Evolutionary conservation across 2,113 vertebrate genomes (phyloP).

Genomic region (Mugil cephalus): DNA sequence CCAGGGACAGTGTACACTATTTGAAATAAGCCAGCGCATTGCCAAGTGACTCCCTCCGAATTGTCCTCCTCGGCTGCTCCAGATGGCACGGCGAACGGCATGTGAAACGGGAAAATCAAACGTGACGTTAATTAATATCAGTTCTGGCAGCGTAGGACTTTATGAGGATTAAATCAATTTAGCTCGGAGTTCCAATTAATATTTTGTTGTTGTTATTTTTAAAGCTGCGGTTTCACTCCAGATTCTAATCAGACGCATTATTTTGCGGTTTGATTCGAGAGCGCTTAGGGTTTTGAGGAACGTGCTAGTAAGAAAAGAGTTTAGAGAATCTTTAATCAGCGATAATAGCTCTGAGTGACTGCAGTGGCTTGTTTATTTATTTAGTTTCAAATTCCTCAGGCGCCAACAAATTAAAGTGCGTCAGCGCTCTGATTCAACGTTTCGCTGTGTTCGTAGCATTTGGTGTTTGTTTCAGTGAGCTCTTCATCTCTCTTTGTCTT

Average conservation of each 20-base stretch:
- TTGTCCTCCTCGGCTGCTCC: not conserved
- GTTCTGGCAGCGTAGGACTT: conserved; percentile 39
- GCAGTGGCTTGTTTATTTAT: conserved; percentile 54
- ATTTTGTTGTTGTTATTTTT: not conserved
- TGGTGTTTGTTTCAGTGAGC: conserved; percentile 29
- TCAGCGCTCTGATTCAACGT: conserved; percentile 34
- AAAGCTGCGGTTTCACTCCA: conserved; percentile 25
- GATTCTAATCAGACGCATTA: conserved; percentile 20
- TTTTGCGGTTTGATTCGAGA: conserved; percentile 30
- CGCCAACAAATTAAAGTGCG: conserved; percentile 47
- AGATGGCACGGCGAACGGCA: conserved; percentile 51
- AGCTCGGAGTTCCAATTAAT: conserved; percentile 36
- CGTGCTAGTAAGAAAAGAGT: conserved; percentile 19
- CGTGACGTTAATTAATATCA: conserved; percentile 31
- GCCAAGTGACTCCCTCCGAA: conserved; percentile 24
- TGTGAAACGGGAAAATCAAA: conserved; percentile 40
- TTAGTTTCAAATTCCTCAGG: conserved; percentile 40
- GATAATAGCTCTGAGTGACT: conserved; percentile 41
- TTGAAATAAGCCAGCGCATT: conserved; percentile 8
- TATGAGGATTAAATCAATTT: conserved; percentile 27
- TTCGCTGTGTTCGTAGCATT: conserved; percentile 42
- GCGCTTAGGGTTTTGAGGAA: conserved; percentile 21
- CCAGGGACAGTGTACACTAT: not conserved
- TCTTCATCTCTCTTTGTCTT: conserved; percentile 24
- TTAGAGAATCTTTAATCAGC: conserved; percentile 49